Base-by-base conservation (phyloP, 2,888 invertebrate species). In the Meteorus cinctellus region DNA sequence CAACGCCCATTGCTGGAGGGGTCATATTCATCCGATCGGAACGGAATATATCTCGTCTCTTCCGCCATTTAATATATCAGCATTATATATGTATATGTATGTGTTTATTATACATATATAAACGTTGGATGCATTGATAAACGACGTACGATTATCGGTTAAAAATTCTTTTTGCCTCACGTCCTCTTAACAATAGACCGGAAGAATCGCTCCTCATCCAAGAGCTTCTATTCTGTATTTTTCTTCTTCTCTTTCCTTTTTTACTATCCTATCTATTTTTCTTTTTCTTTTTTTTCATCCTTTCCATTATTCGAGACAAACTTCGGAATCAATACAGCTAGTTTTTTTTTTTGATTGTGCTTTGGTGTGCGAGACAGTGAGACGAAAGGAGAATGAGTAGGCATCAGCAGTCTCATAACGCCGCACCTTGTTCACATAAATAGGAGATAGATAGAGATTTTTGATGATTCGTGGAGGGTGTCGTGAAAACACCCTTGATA, bases 141-240 rank as follows among this genome's bases (percentile, higher is more conserved):
- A 77, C 78, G 79, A 75, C 73, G 74, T 72, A 72, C 80, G 78
- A 80, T 80, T 78, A 80, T 78, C 77, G 75, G 70, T 72, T 69
- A 65, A 66, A 74, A 78, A 76, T 78, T 78, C 63, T 72, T 79
- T 74, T 75, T 66, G 71, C 62, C 51, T 66, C 19, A 19, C n/a
- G 55, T 55, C 4, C 60, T 71, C 19, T 59, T 19, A 74, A 80
- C 79, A 78, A 80, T 78, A 69, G 77, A 75, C 79, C 79, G 79
- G 78, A 79, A 78, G 78, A 78, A 65, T 69, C 72, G 41, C 72
- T 59, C 36, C 27, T 74, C 75, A 62, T 62, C 31, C 16, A 62
- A 10, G 62, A 62, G 59, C 4, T 24, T 60, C 27, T 27, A 12
- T 29, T 29, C 29, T 29, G 1, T 31, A 29, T 62, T 31, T 16